A percentile compares a stretch with the other conserved stretches of the same genome.
Evolutionary conservation across 2,797 vertebrate species (phyloP).

Genomic region (Rhynchotus rufescens): DNA sequence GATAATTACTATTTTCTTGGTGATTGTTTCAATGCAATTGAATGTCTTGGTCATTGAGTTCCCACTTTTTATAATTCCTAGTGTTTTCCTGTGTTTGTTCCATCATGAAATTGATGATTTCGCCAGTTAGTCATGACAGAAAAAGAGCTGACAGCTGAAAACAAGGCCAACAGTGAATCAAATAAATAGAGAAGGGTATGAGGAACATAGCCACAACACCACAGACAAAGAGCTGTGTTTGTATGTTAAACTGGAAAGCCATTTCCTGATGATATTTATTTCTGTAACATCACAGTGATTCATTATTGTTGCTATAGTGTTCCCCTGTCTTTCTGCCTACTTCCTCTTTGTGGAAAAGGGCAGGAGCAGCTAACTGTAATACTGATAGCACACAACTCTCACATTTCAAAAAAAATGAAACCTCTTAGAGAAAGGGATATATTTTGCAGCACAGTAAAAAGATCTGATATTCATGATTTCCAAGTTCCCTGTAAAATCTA

Average conservation of each 20-base stretch:
- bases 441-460: neutral
- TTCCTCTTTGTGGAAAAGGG: constrained; percentile 15
- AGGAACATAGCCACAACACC: neutral
- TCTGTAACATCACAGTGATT: neutral
- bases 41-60: neutral
- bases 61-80: neutral
- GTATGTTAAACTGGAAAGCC: neutral
- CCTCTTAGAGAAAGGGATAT: neutral
- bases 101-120: neutral
- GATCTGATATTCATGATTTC: neutral
- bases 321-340: neutral
- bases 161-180: neutral
- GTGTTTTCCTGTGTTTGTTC: neutral
- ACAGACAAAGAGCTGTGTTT: neutral
- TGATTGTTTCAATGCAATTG: neutral
- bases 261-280: neutral
- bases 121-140: neutral
- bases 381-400: neutral
- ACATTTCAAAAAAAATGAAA: constrained; percentile 2
- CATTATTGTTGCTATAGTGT: constrained; percentile 19
- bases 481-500: neutral
- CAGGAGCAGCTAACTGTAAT: neutral
- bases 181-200: neutral
- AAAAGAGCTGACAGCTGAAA: neutral
- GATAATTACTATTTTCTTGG: neutral